Evolutionary conservation across 2,888 invertebrate species (phyloP).

Genomic region (Drosophila crucigera): DNA sequence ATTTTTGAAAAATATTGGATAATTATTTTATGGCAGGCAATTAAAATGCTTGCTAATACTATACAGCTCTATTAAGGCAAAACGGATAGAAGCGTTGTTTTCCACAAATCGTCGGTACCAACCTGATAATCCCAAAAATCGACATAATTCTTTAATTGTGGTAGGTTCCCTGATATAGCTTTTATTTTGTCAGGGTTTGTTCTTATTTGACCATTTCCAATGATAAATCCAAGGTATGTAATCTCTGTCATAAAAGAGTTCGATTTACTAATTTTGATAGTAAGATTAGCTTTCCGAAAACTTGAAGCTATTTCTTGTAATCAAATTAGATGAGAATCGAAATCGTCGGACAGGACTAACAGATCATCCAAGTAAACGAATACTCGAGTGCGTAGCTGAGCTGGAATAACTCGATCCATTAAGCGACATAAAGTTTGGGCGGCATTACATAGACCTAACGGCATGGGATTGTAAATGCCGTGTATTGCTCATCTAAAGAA

Average conservation of each 20-base stretch:
- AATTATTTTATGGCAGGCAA: too few species aligned
- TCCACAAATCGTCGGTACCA: not conserved
- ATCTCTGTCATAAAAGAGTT: not conserved
- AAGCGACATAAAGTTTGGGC: not conserved
- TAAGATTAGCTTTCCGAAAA: not conserved
- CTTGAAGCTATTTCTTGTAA: not conserved
- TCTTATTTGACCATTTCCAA: conserved; percentile 2
- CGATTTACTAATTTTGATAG: not conserved
- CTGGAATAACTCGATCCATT: not conserved
- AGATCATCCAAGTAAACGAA: not conserved
- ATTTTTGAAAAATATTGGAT: too few species aligned
- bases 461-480: conserved; percentile 40
- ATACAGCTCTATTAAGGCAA: not conserved
- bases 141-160: conserved; percentile 6
- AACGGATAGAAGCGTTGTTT: not conserved
- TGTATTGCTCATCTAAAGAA: conserved; percentile 17
- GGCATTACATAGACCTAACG: not conserved
- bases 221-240: not conserved
- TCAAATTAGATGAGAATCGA: not conserved
- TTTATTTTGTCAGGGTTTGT: conserved; percentile 5
- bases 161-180: not conserved
- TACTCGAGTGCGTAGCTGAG: not conserved
- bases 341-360: not conserved
- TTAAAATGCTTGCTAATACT: too few species aligned
- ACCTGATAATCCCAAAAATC: not conserved